Evolutionary conservation across 2,888 invertebrate species (phyloP).

Genomic region (Drosophila crucigera): DNA sequence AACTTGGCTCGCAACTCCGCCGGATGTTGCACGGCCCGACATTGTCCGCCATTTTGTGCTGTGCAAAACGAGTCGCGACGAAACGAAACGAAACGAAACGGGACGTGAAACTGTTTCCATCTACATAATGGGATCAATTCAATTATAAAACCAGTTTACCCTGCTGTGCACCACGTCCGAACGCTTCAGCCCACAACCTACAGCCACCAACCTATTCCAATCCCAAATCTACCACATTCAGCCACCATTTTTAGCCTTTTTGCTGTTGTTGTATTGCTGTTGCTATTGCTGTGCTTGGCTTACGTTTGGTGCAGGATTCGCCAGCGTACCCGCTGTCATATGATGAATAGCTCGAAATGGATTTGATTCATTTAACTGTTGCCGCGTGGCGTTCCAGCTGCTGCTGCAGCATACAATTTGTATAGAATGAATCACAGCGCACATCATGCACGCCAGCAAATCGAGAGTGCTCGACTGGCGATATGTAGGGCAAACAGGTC

Average conservation of each 20-base stretch:
- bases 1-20: constrained; percentile 30
- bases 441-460: neutral
- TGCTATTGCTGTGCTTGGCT: constrained; percentile 32
- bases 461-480: neutral
- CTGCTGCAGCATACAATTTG: constrained; percentile 45
- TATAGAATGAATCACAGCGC: constrained; percentile 44
- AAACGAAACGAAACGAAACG: constrained; percentile 42
- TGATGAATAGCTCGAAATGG: constrained; percentile 76
- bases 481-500: neutral
- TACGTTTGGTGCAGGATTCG: constrained; percentile 30
- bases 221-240: constrained; percentile 56
- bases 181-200: constrained; percentile 23
- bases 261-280: constrained; percentile 8
- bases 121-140: constrained; percentile 78
- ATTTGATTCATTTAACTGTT: constrained; percentile 77
- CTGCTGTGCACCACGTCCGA: constrained; percentile 36
- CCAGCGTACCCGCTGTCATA: constrained; percentile 56
- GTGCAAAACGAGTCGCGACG: constrained; percentile 37
- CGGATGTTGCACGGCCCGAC: constrained; percentile 63
- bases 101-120: constrained; percentile 74
- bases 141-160: constrained; percentile 74
- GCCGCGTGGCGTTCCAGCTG: constrained; percentile 29
- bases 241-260: constrained; percentile 24
- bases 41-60: constrained; percentile 63
- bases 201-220: constrained; percentile 32